phyloP scores from a whole-genome alignment of 2,888 invertebrate genomes.

The Mycalesis mineus region DNA sequence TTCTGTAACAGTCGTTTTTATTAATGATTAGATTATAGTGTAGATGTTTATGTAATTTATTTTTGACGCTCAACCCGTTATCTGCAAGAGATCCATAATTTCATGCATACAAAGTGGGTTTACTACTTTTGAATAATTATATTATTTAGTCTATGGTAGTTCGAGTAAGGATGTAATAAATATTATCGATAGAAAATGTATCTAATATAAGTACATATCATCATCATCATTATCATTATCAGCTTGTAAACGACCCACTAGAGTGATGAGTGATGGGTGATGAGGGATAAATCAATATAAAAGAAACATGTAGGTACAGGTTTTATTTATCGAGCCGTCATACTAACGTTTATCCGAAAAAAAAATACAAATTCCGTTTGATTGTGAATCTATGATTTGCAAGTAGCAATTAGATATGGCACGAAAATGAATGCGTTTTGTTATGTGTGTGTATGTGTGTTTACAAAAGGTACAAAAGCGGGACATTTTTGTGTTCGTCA shows the following conservation, averaged over 20 bases:
- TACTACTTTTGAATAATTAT: background rate
- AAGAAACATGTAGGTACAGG: no score
- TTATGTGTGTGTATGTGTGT: background rate
- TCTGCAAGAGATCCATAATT: background rate
- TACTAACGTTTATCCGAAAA: no score
- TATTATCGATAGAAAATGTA: background rate
- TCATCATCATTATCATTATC: no score
- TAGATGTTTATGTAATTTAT: conserved; percentile 24
- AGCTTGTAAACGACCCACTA: no score
- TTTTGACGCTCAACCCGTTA: conserved; percentile 4
- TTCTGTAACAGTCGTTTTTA: conserved; percentile 13
- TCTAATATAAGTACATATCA: no score
- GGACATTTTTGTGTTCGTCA: background rate
- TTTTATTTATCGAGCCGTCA: no score
- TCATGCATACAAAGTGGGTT: background rate
- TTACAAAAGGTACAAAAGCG: background rate
- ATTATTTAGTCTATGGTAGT: background rate
- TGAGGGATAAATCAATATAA: no score
- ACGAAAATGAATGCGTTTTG: background rate
- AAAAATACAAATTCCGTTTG: no score
- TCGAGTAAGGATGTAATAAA: background rate
- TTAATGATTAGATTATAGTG: conserved; percentile 22
- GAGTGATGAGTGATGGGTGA: no score
- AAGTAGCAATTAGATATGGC: conserved; percentile 1
- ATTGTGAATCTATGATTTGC: background rate